Evolutionary conservation across 2,797 vertebrate genomes (phyloP), one percentile per base, ranked within the genome.

Genomic region (Pangasius larnaudii): DNA sequence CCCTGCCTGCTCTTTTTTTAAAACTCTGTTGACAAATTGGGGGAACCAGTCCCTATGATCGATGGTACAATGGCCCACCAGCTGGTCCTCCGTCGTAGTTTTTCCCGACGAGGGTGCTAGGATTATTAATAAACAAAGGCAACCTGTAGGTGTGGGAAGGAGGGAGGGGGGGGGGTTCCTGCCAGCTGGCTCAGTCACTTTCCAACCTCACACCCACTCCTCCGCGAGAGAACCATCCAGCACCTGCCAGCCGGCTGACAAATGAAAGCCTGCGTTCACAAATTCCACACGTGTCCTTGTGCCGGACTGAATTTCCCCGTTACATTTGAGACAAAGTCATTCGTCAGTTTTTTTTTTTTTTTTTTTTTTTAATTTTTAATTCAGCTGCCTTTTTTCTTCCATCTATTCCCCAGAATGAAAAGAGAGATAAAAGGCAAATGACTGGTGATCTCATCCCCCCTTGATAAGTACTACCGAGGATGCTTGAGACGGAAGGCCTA

Each of bases 41-140:
- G 51, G 84, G 90, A 88, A 84, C 87, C 71, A 22, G 69, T 69
- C 67, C 30, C 56, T 67, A 51, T 84, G 61, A 89, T 58, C 22
- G 51, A 78, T 80, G 65, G 42, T 65, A 65, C 86, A 81, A 90
- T 39, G 86, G 89, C 87, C 89, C 89, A 87, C 90, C 90, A 87
- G 89, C 90, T 91, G 90, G 91, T 92, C 90, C 87, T 82, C 77
- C 65, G 24, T 75, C 63, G 2, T 69, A 22, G 19, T 36, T 78
- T 86, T 65, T 59, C 58, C 89, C 86, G 88, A 88, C 61, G 85
- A 92, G 89, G 89, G 91, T 90, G 82, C 86, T 92, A 92, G 91
- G 91, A 92, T 93, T 94, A 91, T 94, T 94, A 94, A 95, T 95
- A 93, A 93, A 95, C 93, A 96, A 94, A 92, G 89, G 89, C 91